Evolutionary conservation across 2,888 invertebrate species (phyloP).

Genomic region (Caenorhabditis virilis): DNA sequence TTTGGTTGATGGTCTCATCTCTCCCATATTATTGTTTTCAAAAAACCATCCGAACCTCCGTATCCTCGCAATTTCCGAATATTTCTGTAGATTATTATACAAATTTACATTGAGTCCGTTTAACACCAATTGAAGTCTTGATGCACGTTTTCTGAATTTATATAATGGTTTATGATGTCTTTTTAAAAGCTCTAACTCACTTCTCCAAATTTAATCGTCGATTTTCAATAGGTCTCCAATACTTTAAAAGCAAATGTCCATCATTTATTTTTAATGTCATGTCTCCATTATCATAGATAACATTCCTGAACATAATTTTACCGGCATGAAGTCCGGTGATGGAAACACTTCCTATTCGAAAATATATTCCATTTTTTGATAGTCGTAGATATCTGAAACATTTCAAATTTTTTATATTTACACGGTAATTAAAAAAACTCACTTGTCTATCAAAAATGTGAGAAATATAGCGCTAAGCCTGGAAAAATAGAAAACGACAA

Average conservation of each 20-base stretch:
- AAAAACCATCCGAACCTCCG: conserved; percentile 45
- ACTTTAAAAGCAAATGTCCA: conserved; percentile 94
- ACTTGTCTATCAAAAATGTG: conserved; percentile 54
- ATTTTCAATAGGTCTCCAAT: conserved; percentile 86
- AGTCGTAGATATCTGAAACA: conserved; percentile 41
- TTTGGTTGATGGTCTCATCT: conserved; percentile 17
- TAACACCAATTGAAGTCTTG: conserved; percentile 70
- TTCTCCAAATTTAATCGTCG: conserved; percentile 32
- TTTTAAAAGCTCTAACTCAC: conserved; percentile 3
- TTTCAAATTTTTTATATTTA: not conserved
- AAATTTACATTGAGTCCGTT: conserved; percentile 84
- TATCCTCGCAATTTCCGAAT: conserved; percentile 48
- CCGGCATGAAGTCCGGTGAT: conserved; percentile 88
- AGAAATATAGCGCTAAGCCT: conserved; percentile 52
- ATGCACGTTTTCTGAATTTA: conserved; percentile 76
- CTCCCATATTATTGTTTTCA: conserved; percentile 27
- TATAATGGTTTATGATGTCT: not conserved
- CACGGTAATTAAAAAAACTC: conserved; percentile 3
- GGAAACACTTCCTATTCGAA: conserved; percentile 82
- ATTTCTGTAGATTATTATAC: conserved; percentile 71
- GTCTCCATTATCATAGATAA: conserved; percentile 87
- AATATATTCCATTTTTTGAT: conserved; percentile 43
- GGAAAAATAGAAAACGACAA: conserved; percentile 57
- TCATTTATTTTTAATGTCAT: conserved; percentile 90
- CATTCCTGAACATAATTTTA: conserved; percentile 94